These are phyloP conservation scores for Himalopsyche anomala DNA, from an alignment of 2,888 invertebrate genomes.

Conservation along the genomic window DNA sequence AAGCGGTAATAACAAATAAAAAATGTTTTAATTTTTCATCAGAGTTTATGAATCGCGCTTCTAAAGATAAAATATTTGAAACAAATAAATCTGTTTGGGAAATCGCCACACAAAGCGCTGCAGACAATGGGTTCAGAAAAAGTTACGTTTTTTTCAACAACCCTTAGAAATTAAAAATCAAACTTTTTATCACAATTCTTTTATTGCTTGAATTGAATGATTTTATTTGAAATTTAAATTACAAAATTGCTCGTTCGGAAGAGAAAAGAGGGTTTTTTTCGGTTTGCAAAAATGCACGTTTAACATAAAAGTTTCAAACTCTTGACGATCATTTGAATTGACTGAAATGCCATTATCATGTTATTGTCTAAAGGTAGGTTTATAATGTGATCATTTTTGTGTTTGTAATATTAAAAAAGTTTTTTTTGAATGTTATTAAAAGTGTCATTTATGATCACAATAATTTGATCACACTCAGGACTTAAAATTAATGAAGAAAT, in stretches of 20 bases:
- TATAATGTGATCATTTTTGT: too few relatives aligned
- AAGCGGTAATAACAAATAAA: conserved; percentile 21
- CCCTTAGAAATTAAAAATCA: conserved; percentile 25
- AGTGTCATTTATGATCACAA: too few relatives aligned
- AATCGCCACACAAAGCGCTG: neutral
- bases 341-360: too few relatives aligned
- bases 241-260: neutral
- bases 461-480: too few relatives aligned
- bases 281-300: too few relatives aligned
- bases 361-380: too few relatives aligned
- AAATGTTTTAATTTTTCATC: conserved; percentile 34
- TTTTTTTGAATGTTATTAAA: too few relatives aligned
- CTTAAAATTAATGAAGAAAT: too few relatives aligned
- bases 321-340: too few relatives aligned
- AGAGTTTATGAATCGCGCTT: neutral
- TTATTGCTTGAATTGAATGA: conserved; percentile 22
- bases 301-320: too few relatives aligned
- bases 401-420: too few relatives aligned
- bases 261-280: too few relatives aligned
- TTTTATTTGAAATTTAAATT: conserved; percentile 2
- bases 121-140: neutral
- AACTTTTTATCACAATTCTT: conserved; percentile 19
- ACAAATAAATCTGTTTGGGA: conserved; percentile 25
- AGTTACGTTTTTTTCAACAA: neutral
- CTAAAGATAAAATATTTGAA: conserved; percentile 26